phyloP scores from a whole-genome alignment of 2,113 vertebrate genomes.

The Saiga tatarica region DNA sequence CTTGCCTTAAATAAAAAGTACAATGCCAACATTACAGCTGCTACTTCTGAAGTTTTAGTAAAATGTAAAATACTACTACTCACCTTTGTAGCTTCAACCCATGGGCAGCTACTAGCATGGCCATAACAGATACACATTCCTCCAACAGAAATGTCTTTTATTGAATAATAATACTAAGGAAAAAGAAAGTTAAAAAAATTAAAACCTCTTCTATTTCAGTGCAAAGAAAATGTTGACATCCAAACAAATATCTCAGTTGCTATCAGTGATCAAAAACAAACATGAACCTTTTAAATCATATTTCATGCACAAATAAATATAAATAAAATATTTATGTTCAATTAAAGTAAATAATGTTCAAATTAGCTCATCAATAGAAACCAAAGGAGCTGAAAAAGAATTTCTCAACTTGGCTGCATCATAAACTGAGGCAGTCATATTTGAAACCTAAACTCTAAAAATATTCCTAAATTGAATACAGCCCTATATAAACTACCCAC shows the following conservation, averaged over 20 bases:
- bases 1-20: background rate
- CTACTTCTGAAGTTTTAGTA: background rate
- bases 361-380: background rate
- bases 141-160: conserved; percentile 96
- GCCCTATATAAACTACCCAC: background rate
- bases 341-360: background rate
- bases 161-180: conserved; percentile 93
- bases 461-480: background rate
- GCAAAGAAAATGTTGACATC: background rate
- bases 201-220: background rate
- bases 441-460: background rate
- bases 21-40: background rate
- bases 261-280: background rate
- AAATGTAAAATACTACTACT: background rate
- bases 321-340: background rate
- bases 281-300: background rate
- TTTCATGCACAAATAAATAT: background rate
- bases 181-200: conserved; percentile 34
- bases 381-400: background rate
- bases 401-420: background rate
- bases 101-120: conserved; percentile 94
- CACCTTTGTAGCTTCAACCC: conserved; percentile 90
- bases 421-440: background rate
- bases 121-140: conserved; percentile 98
- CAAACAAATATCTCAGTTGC: background rate